A percentile compares a stretch with the other conserved stretches of the same genome.
Evolutionary conservation across 1,140 invertebrate genomes (phyloP).

Genomic region (Drosophila micromelanica): DNA sequence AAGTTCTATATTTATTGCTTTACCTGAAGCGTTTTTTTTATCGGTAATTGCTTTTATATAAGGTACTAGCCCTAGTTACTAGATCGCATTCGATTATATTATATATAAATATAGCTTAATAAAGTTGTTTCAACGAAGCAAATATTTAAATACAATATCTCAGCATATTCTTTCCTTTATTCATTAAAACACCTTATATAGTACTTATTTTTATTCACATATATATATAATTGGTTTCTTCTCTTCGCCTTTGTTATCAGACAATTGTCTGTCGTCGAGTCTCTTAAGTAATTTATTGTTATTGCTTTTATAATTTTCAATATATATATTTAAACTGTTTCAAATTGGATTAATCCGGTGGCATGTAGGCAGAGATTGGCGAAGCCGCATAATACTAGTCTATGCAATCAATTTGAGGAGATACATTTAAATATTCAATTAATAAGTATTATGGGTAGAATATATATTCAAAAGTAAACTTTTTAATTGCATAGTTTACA

Average conservation of each 20-base stretch:
- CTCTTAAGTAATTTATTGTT: constrained; percentile 30
- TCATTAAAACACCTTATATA: too few relatives aligned
- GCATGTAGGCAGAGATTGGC: constrained; percentile 52
- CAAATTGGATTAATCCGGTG: constrained; percentile 67
- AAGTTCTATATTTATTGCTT: not conserved
- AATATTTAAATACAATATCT: too few relatives aligned
- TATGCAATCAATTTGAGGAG: not conserved
- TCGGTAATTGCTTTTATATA: too few relatives aligned
- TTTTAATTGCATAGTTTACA: too few relatives aligned
- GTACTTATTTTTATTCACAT: too few relatives aligned
- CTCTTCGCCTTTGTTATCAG: constrained; percentile 35
- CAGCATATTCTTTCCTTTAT: too few relatives aligned
- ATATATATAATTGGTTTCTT: too few relatives aligned
- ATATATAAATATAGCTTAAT: too few relatives aligned
- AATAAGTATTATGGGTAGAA: not conserved
- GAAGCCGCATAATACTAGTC: constrained; percentile 26
- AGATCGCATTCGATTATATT: too few relatives aligned
- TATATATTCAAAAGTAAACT: constrained; percentile 3
- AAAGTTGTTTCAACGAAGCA: too few relatives aligned
- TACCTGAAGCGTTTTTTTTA: too few relatives aligned
- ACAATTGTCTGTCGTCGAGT: constrained; percentile 23
- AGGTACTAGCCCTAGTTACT: too few relatives aligned
- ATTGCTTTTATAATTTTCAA: not conserved
- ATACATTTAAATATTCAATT: not conserved
- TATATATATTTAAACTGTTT: constrained; percentile 35